phyloP scores from a whole-genome alignment of 2,113 vertebrate genomes.

The Gasterosteus nipponicus region DNA sequence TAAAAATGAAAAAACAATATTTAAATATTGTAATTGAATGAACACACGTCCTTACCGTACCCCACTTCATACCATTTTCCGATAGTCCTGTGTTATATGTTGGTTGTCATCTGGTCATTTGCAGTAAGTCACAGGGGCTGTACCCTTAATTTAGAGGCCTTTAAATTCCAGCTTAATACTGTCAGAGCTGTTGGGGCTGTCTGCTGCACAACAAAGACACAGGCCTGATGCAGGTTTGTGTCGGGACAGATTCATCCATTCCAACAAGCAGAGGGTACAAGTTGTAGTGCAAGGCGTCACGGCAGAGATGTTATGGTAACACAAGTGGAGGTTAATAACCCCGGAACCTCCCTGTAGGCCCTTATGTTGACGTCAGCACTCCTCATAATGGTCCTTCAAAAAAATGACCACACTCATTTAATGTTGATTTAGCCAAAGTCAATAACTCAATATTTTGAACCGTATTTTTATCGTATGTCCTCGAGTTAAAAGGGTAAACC shows the following conservation, averaged over 20 bases:
- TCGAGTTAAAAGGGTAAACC: not conserved
- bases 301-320: slow-evolving; percentile 21
- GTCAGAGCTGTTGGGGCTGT: not conserved
- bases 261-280: not conserved
- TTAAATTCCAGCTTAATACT: slow-evolving; percentile 16
- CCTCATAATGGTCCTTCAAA: not conserved
- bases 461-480: not conserved
- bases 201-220: slow-evolving; percentile 15
- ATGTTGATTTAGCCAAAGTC: not conserved
- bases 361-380: slow-evolving; percentile 14
- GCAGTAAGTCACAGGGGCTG: slow-evolving; percentile 21
- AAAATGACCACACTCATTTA: not conserved
- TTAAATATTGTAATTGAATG: not conserved
- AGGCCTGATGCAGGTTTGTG: slow-evolving; percentile 1
- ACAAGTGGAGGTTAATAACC: slow-evolving; percentile 33
- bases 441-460: not conserved
- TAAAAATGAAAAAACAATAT: not conserved
- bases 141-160: slow-evolving; percentile 41
- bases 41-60: not conserved
- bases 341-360: not conserved
- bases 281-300: not conserved
- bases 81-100: not conserved
- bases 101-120: slow-evolving; percentile 22
- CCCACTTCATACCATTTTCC: not conserved
- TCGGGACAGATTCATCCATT: not conserved